phyloP scores from a whole-genome alignment of 23 tunicate genomes.

The Halocynthia aurantium region DNA sequence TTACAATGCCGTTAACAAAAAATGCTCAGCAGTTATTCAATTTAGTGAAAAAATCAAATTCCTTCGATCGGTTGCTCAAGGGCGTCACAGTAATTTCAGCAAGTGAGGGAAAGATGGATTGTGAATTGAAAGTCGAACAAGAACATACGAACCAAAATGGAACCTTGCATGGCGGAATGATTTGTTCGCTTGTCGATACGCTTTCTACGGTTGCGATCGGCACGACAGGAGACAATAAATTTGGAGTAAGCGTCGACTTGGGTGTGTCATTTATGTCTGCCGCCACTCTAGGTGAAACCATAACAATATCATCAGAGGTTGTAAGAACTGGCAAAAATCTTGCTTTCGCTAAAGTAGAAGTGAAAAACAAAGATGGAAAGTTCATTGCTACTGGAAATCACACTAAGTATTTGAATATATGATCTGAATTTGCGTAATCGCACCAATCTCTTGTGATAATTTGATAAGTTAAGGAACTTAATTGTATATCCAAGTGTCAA shows the following conservation, averaged over 20 bases:
- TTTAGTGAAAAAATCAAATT: not conserved
- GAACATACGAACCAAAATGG: conserved; percentile 60
- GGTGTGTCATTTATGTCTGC: conserved; percentile 58
- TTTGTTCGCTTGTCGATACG: conserved; percentile 65
- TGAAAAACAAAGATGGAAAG: conserved; percentile 50
- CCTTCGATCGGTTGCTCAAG: conserved; percentile 32
- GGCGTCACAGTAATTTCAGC: conserved; percentile 52
- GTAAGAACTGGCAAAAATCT: conserved; percentile 52
- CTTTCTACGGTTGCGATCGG: conserved; percentile 57
- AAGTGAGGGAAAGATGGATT: conserved; percentile 44
- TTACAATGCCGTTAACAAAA: conserved; percentile 2
- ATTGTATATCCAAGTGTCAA: too few species aligned
- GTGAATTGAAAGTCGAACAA: conserved; percentile 54
- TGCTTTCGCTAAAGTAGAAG: conserved; percentile 59
- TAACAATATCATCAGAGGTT: conserved; percentile 58
- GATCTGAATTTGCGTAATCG: not conserved
- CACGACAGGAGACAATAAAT: conserved; percentile 33
- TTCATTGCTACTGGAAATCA: conserved; percentile 71
- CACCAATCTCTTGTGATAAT: not conserved
- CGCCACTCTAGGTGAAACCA: conserved; percentile 57
- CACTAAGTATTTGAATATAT: conserved; percentile 42
- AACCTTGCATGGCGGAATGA: conserved; percentile 77
- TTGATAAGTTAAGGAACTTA: too few species aligned
- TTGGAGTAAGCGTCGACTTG: conserved; percentile 70
- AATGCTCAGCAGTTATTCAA: conserved; percentile 7